Conservation (phyloP, 2,113 vertebrate genomes). For the Psittacula cyanocephala region DNA sequence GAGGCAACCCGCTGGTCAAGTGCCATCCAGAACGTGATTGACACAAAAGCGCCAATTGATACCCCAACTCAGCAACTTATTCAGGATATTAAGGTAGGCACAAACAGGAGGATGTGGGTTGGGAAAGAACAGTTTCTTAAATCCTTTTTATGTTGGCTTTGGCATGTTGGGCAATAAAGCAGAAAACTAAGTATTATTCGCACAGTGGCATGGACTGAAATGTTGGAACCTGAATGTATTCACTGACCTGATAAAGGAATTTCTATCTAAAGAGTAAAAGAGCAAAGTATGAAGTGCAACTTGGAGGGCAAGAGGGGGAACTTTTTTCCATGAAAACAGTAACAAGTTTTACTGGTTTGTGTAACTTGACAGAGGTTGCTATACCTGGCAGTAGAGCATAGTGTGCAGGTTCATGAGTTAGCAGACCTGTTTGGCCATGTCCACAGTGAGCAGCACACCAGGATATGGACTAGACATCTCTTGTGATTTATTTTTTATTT, state of each 20-base stretch:
- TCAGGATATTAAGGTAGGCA: constrained; percentile 91
- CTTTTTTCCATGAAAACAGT: not conserved
- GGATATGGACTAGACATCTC: not conserved
- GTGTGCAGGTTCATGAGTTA: not conserved
- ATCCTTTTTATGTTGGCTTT: not conserved
- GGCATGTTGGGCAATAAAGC: not conserved
- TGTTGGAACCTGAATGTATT: not conserved
- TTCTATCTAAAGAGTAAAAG: not conserved
- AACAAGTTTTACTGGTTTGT: constrained; percentile 15
- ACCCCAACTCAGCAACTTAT: constrained; percentile 97
- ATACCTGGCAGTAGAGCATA: not conserved
- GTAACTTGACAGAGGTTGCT: not conserved
- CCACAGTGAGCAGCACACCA: not conserved
- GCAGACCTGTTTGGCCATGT: not conserved
- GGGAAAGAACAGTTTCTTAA: not conserved
- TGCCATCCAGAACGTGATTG: constrained; percentile 93
- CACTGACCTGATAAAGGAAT: not conserved
- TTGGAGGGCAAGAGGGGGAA: not conserved
- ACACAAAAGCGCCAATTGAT: constrained; percentile 91
- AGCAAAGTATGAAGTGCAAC: not conserved
- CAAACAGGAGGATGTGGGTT: not conserved
- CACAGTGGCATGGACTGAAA: not conserved
- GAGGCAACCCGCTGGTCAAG: constrained; percentile 92
- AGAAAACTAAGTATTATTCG: not conserved
- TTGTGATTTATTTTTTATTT: not conserved